Evolutionary conservation across 1,140 invertebrate genomes (phyloP).

Genomic region (Coboldia fuscipes): DNA sequence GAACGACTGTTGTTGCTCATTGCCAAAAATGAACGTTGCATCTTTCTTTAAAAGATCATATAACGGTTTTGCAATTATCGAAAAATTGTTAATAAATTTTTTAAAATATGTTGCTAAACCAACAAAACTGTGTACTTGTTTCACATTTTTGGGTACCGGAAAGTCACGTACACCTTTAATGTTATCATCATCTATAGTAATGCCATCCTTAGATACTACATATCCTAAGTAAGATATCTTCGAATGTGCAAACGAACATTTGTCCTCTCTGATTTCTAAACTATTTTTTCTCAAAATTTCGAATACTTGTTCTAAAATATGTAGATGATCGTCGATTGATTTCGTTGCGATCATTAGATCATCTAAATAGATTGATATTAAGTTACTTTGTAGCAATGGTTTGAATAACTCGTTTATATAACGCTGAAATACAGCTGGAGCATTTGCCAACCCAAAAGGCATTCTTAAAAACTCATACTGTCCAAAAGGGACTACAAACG

Average conservation of each 20-base stretch:
- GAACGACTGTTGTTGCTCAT: slow-evolving; percentile 1
- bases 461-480: slow-evolving; percentile 9
- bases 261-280: slow-evolving; percentile 17
- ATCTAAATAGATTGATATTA: slow-evolving; percentile 6
- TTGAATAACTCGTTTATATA: slow-evolving; percentile 18
- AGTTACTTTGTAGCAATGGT: slow-evolving; percentile 4
- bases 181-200: slow-evolving; percentile 10
- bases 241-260: slow-evolving; percentile 12
- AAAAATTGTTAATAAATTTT: slow-evolving; percentile 13
- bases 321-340: slow-evolving; percentile 3
- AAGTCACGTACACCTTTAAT: slow-evolving; percentile 12
- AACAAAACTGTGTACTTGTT: slow-evolving; percentile 15
- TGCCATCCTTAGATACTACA: slow-evolving; percentile 7
- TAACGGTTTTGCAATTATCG: slow-evolving; percentile 12
- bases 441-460: slow-evolving; percentile 12
- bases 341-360: slow-evolving; percentile 3
- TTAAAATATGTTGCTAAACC: slow-evolving; percentile 17
- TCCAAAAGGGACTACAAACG: slow-evolving; percentile 13
- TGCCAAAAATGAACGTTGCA: slow-evolving; percentile 2
- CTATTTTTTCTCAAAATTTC: slow-evolving; percentile 11
- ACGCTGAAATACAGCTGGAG: slow-evolving; percentile 14
- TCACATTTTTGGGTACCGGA: slow-evolving; percentile 8
- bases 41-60: slow-evolving; percentile 12
- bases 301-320: slow-evolving; percentile 9
- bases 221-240: slow-evolving; percentile 17